phyloP scores from a whole-genome alignment of 2,888 invertebrate genomes.

The Drosophila nr. perissopoda region DNA sequence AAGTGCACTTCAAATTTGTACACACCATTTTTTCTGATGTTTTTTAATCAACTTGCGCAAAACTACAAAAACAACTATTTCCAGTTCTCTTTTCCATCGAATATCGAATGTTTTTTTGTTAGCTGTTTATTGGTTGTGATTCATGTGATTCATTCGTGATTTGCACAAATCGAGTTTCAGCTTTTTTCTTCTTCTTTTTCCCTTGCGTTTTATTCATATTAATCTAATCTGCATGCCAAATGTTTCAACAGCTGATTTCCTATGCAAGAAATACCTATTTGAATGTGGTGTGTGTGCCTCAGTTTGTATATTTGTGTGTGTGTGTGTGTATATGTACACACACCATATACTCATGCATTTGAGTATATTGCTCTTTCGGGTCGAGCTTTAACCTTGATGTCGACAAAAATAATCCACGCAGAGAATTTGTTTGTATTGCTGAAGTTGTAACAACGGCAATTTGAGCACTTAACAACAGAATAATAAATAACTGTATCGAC shows the following conservation, averaged over 20 bases:
- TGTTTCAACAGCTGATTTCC: slow-evolving; percentile 27
- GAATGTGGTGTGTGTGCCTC: slow-evolving; percentile 2
- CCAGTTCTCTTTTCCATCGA: neutral
- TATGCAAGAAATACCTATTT: slow-evolving; percentile 8
- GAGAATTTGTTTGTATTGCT: slow-evolving; percentile 27
- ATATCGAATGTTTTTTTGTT: slow-evolving; percentile 46
- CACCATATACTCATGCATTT: neutral
- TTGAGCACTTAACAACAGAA: slow-evolving; percentile 35
- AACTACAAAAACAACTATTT: neutral
- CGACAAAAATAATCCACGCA: slow-evolving; percentile 22
- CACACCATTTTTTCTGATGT: neutral
- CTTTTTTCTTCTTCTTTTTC: neutral
- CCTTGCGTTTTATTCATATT: slow-evolving; percentile 9
- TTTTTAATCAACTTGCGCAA: neutral
- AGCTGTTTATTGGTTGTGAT: slow-evolving; percentile 23
- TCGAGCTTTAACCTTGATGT: slow-evolving; percentile 56
- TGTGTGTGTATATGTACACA: neutral
- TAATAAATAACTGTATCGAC: neutral
- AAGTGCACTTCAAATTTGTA: neutral
- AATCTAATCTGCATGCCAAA: slow-evolving; percentile 40
- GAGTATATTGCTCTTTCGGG: slow-evolving; percentile 32
- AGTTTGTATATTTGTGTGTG: neutral
- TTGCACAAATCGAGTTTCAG: slow-evolving; percentile 27
- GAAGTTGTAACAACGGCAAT: slow-evolving; percentile 18
- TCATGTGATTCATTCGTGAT: slow-evolving; percentile 39